These are phyloP conservation scores for Lepidochrysops patricia DNA, from an alignment of 2,888 invertebrate species.

Conservation along the genomic window DNA sequence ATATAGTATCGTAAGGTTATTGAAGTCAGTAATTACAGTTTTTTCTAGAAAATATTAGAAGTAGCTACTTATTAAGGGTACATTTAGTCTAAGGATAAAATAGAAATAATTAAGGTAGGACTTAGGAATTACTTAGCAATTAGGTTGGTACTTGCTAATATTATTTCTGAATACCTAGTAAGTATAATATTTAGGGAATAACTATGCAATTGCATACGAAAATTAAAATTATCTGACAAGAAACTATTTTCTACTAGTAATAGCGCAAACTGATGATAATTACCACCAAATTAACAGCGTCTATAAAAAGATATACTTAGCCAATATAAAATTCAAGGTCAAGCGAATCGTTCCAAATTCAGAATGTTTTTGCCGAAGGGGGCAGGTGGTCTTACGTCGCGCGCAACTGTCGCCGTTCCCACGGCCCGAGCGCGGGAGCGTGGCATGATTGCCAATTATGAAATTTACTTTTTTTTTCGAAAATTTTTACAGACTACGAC, in stretches of 20 bases:
- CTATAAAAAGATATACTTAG: slow-evolving; percentile 2
- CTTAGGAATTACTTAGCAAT: no score
- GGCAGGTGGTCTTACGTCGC: slow-evolving; percentile 47
- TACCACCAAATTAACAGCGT: background rate
- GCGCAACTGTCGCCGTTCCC: slow-evolving; percentile 70
- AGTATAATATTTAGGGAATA: no score
- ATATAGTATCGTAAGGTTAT: no score
- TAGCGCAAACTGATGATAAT: background rate
- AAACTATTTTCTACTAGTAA: background rate
- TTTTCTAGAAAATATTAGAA: no score
- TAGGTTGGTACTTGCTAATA: no score
- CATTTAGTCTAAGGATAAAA: no score
- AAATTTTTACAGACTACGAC: slow-evolving; percentile 4
- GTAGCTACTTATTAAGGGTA: no score
- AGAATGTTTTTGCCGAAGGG: slow-evolving; percentile 58
- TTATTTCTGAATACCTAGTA: no score
- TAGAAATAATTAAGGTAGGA: no score
- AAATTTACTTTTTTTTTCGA: slow-evolving; percentile 28
- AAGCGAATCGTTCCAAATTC: slow-evolving; percentile 56
- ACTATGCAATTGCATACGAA: no score
- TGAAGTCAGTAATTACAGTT: no score
- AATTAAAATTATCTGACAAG: no score
- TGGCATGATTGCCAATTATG: slow-evolving; percentile 66
- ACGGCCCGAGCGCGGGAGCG: slow-evolving; percentile 53
- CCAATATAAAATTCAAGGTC: slow-evolving; percentile 45